Percentiles rank a stretch among this genome's conserved stretches.
These are phyloP conservation scores for Megalurothrips usitatus DNA, from an alignment of 2,888 invertebrate species.

Conservation along the genomic window DNA sequence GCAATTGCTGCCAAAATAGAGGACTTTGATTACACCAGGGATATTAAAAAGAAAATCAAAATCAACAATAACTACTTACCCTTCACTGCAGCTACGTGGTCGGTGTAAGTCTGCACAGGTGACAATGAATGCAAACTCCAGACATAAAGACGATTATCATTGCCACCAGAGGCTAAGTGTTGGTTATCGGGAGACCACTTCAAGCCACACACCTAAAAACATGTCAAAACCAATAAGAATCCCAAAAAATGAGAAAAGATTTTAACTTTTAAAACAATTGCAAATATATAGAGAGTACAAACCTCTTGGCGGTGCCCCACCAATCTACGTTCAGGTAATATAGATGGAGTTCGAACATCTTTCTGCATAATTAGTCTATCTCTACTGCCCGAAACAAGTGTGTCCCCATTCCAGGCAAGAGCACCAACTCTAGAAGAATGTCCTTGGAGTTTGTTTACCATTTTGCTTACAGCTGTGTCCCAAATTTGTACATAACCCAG, in stretches of 20 bases:
- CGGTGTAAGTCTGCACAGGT: constrained; percentile 92
- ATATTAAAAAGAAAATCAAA: neutral
- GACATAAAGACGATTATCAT: constrained; percentile 92
- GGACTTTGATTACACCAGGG: neutral
- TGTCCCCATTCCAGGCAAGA: constrained; percentile 96
- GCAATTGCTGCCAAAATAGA: constrained; percentile 67
- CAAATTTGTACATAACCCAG: constrained; percentile 96
- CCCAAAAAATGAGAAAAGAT: neutral
- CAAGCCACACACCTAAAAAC: constrained; percentile 38
- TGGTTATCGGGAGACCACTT: constrained; percentile 95
- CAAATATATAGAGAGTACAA: neutral
- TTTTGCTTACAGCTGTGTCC: constrained; percentile 91
- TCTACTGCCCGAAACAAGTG: constrained; percentile 89
- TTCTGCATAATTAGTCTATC: constrained; percentile 90
- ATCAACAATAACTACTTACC: constrained; percentile 29
- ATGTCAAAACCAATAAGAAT: neutral
- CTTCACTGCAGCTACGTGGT: constrained; percentile 96
- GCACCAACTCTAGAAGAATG: constrained; percentile 92
- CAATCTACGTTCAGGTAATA: constrained; percentile 63
- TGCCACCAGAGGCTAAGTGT: constrained; percentile 95
- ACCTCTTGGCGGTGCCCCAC: constrained; percentile 94
- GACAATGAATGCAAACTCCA: constrained; percentile 84
- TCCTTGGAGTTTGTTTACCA: constrained; percentile 83
- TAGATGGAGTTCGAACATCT: constrained; percentile 71
- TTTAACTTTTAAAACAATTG: neutral